Percentiles rank a stretch among this genome's conserved stretches.
Evolutionary conservation across 1,140 invertebrate genomes (phyloP).

Genomic region (Drosophila athabasca): DNA sequence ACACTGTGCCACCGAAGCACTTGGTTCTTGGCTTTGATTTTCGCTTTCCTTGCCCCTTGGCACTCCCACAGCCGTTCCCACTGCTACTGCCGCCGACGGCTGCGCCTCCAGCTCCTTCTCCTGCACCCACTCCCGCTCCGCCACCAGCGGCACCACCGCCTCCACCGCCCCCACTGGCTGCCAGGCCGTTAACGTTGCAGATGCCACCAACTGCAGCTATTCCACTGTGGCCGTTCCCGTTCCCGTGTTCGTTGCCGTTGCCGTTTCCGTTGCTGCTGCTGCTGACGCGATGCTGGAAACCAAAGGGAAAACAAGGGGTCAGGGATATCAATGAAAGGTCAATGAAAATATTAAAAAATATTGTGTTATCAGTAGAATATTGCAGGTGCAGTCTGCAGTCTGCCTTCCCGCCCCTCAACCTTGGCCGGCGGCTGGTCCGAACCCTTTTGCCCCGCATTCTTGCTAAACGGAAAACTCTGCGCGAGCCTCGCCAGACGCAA

Average conservation of each 20-base stretch:
- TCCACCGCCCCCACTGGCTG: constrained; percentile 51
- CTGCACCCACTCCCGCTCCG: constrained; percentile 22
- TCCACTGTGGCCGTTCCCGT: constrained; percentile 13
- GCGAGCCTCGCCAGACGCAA: constrained; percentile 79
- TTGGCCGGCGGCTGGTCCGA: constrained; percentile 58
- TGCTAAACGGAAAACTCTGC: constrained; percentile 67
- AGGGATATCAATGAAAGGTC: background rate
- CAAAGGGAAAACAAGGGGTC: background rate
- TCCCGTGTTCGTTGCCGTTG: constrained; percentile 25
- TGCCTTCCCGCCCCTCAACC: constrained; percentile 28
- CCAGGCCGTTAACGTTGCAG: constrained; percentile 66
- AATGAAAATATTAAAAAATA: too few relatives aligned
- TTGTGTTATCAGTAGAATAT: background rate
- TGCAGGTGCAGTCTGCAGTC: too few relatives aligned
- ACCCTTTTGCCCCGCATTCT: constrained; percentile 65
- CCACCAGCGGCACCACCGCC: constrained; percentile 33
- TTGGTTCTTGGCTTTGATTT: constrained; percentile 75
- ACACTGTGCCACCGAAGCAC: constrained; percentile 85
- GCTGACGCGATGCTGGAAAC: constrained; percentile 52
- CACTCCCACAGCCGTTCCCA: constrained; percentile 24
- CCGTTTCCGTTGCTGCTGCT: constrained; percentile 49
- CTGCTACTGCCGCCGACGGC: constrained; percentile 25
- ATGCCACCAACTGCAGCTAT: constrained; percentile 46
- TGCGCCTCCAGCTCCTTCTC: constrained; percentile 13
- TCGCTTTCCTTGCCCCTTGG: constrained; percentile 47